phyloP scores from a whole-genome alignment of 2,797 vertebrate species.

The Channa striata region DNA sequence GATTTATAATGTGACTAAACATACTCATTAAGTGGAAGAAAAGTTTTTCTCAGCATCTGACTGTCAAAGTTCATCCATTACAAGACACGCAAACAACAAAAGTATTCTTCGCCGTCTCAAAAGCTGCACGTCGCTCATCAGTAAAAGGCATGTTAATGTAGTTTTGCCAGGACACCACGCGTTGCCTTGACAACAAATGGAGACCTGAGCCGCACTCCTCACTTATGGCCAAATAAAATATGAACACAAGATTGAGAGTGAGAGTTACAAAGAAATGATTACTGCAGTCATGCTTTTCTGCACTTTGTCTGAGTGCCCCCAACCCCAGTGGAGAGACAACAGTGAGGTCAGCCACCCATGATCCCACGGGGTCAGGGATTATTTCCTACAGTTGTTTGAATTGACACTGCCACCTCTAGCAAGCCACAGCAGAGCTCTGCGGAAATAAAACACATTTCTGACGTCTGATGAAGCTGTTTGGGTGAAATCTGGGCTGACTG shows the following conservation, averaged over 20 bases:
- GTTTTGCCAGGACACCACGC: not conserved
- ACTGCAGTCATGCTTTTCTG: not conserved
- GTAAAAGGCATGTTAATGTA: conserved; percentile 18
- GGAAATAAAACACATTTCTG: not conserved
- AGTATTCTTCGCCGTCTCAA: not conserved
- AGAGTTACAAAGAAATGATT: not conserved
- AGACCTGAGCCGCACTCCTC: conserved; percentile 4
- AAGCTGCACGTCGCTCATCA: not conserved
- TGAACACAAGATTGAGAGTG: not conserved
- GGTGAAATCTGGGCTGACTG: not conserved
- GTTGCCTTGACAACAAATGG: conserved; percentile 68
- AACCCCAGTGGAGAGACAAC: not conserved
- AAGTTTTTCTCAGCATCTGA: not conserved
- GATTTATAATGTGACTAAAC: not conserved
- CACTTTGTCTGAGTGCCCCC: not conserved
- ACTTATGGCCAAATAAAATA: not conserved
- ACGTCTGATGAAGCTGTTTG: not conserved
- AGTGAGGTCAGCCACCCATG: conserved; percentile 23
- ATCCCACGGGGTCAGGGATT: not conserved
- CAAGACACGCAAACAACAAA: conserved; percentile 6
- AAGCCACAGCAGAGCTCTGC: not conserved
- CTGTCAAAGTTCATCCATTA: conserved; percentile 28
- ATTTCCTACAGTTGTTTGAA: conserved; percentile 1
- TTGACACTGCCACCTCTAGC: conserved; percentile 5
- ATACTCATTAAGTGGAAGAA: not conserved